Conservation (phyloP, 2,113 vertebrate genomes). For the Symphodus melops region DNA sequence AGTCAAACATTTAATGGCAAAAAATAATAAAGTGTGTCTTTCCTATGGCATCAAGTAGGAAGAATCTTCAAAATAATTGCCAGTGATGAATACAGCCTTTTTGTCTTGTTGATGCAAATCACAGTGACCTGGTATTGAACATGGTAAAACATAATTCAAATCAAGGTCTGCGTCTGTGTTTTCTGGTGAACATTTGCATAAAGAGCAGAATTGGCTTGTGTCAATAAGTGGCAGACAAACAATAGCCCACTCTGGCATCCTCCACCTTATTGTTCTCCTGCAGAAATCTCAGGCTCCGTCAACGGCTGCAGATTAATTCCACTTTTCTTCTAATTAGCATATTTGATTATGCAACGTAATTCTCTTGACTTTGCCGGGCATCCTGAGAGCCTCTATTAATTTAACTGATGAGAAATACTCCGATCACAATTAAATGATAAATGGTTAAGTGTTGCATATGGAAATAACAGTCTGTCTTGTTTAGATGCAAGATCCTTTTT, state of each 20-base stretch:
- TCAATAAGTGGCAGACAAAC: slow-evolving; percentile 32
- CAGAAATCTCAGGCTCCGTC: slow-evolving; percentile 53
- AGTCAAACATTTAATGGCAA: no score
- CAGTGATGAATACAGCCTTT: neutral
- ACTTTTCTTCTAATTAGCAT: slow-evolving; percentile 67
- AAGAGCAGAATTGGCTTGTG: slow-evolving; percentile 33
- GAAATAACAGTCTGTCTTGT: slow-evolving; percentile 59
- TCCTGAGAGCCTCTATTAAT: slow-evolving; percentile 65
- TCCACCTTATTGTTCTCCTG: slow-evolving; percentile 59
- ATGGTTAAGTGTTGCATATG: slow-evolving; percentile 63
- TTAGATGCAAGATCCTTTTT: slow-evolving; percentile 47
- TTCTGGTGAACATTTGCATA: slow-evolving; percentile 43
- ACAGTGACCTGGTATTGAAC: neutral
- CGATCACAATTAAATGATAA: slow-evolving; percentile 74
- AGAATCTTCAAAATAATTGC: no score
- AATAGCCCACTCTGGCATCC: slow-evolving; percentile 41
- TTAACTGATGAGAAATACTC: slow-evolving; percentile 53
- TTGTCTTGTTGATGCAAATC: neutral
- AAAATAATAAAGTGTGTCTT: no score
- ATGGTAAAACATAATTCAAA: neutral
- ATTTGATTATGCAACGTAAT: slow-evolving; percentile 75
- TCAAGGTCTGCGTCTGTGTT: slow-evolving; percentile 9
- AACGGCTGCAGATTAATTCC: slow-evolving; percentile 48
- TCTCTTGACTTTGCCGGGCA: slow-evolving; percentile 59
- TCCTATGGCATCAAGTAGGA: no score